Conservation (phyloP, 2,797 vertebrate genomes). For the Emydoidea blandingii region DNA sequence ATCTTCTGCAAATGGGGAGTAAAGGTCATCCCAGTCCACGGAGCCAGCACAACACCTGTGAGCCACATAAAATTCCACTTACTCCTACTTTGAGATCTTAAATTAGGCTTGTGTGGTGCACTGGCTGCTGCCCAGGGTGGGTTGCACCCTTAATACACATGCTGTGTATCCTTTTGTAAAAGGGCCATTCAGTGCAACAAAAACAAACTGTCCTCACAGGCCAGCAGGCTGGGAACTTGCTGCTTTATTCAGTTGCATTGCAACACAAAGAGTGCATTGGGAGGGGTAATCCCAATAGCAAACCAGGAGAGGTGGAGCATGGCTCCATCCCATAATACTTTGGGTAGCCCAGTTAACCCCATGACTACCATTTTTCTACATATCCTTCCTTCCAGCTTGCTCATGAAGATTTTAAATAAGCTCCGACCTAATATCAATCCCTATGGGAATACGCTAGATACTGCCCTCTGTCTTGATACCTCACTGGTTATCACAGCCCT, state of each 20-base stretch:
- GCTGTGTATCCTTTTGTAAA: neutral
- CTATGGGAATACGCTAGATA: neutral
- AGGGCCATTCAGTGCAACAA: neutral
- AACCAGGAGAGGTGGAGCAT: neutral
- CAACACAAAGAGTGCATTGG: neutral
- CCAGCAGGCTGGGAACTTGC: neutral
- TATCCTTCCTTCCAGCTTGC: fast-evolving
- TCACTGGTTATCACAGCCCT: fast-evolving
- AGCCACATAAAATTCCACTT: neutral
- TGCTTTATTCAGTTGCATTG: neutral
- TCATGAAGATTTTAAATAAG: neutral
- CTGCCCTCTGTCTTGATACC: neutral
- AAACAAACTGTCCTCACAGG: neutral
- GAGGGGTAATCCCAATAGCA: neutral
- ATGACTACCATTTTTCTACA: neutral
- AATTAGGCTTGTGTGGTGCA: neutral
- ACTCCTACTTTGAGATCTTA: neutral
- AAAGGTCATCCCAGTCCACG: neutral
- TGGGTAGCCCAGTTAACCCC: neutral
- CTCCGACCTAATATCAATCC: neutral
- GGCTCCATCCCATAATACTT: neutral
- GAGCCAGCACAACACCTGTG: neutral
- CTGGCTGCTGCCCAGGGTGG: neutral
- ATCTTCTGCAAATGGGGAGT: neutral
- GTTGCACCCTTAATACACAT: neutral